These are phyloP conservation scores for Euproctis similis DNA, from an alignment of 2,888 invertebrate species.

Conservation along the genomic window DNA sequence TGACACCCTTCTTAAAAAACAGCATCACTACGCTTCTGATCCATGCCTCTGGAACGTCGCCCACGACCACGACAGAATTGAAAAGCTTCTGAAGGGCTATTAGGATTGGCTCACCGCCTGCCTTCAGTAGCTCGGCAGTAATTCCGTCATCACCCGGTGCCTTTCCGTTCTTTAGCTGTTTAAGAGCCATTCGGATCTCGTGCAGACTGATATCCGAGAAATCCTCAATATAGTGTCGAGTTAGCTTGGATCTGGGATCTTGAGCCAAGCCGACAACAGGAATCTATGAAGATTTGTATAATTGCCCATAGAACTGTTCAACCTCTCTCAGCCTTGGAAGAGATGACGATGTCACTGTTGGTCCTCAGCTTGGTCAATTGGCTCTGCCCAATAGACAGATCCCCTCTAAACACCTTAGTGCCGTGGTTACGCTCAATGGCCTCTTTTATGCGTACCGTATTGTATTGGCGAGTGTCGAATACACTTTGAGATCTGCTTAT, in stretches of 20 bases:
- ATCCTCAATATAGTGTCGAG: conserved; percentile 2
- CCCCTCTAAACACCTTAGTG: too few relatives aligned
- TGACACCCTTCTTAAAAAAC: background rate
- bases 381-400: too few relatives aligned
- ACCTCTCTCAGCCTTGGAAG: too few relatives aligned
- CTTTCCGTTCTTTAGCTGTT: conserved; percentile 5
- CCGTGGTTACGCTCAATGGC: too few relatives aligned
- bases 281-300: too few relatives aligned
- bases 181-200: conserved; percentile 1
- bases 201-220: conserved; percentile 2
- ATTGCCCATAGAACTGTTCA: too few relatives aligned
- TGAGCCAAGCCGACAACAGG: background rate
- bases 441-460: too few relatives aligned
- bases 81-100: background rate
- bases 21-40: background rate
- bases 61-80: background rate
- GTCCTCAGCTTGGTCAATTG: too few relatives aligned
- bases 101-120: conserved; percentile 6
- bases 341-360: too few relatives aligned
- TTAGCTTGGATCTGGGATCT: conserved; percentile 1
- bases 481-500: too few relatives aligned
- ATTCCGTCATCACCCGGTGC: conserved; percentile 10
- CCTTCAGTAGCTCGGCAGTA: conserved; percentile 12
- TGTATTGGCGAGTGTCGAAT: too few relatives aligned
- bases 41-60: background rate